Conservation (phyloP, 1,140 invertebrate genomes). For the Eciton burchellii region DNA sequence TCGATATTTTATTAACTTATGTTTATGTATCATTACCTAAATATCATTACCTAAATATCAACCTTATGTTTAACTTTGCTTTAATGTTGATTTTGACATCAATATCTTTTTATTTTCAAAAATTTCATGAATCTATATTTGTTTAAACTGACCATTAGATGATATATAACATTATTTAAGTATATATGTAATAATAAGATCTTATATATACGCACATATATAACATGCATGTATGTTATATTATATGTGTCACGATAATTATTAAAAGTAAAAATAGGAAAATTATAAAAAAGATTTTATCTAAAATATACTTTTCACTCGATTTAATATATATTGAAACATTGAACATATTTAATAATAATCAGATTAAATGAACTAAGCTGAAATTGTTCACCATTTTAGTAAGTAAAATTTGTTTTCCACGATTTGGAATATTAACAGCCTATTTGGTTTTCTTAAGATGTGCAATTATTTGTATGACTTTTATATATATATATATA, state of each 20-base stretch:
- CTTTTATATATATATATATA: conserved; percentile 38
- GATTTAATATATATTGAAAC: background rate
- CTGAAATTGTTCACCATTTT: conserved; percentile 47
- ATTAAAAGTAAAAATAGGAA: background rate
- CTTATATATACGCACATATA: too few relatives aligned
- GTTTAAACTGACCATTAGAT: background rate
- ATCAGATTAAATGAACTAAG: background rate
- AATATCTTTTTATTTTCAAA: background rate
- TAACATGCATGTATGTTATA: background rate
- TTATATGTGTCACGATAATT: conserved; percentile 7
- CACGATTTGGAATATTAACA: background rate
- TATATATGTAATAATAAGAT: too few relatives aligned
- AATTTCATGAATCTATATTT: conserved; percentile 10
- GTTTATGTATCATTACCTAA: background rate
- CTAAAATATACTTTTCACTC: conserved; percentile 1
- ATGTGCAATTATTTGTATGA: conserved; percentile 35
- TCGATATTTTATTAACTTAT: conserved; percentile 4
- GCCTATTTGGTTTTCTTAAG: background rate
- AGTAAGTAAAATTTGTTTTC: conserved; percentile 29
- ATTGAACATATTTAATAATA: background rate
- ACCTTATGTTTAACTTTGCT: background rate
- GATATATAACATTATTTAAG: background rate
- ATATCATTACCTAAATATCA: background rate
- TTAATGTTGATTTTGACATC: background rate
- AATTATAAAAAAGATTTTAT: background rate